A percentile compares a stretch with the other conserved stretches of the same genome.
Evolutionary conservation across 2,797 vertebrate genomes (phyloP).

Genomic region (Gila robusta): DNA sequence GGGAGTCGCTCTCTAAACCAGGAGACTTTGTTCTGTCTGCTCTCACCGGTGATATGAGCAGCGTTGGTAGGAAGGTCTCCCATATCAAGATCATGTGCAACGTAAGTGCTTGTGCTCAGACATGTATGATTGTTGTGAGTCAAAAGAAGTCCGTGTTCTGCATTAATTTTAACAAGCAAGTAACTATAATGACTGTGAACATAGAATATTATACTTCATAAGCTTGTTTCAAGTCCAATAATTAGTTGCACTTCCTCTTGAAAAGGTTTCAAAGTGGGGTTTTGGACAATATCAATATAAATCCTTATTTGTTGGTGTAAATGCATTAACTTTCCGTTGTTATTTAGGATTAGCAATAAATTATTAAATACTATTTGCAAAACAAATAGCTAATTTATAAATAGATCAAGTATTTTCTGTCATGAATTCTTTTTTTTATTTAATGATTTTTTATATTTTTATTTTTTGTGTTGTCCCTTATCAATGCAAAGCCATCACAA

Average conservation of each 20-base stretch:
- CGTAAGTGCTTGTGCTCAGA: slow-evolving; percentile 40
- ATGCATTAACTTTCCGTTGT: neutral
- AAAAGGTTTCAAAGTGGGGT: neutral
- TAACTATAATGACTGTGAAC: neutral
- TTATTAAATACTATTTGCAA: neutral
- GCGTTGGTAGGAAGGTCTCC: slow-evolving; percentile 81
- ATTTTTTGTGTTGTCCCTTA: neutral
- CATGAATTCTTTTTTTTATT: neutral
- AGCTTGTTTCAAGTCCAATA: slow-evolving; percentile 1
- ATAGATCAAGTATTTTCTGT: neutral
- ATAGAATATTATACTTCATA: neutral
- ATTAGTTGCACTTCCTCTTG: neutral
- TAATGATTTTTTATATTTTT: neutral
- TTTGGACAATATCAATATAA: neutral
- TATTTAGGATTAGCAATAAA: neutral
- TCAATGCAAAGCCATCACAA: neutral
- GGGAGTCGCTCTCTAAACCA: slow-evolving; percentile 95
- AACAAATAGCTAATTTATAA: neutral
- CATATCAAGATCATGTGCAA: slow-evolving; percentile 93
- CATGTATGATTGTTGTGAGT: slow-evolving; percentile 19
- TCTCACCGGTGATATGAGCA: slow-evolving; percentile 84
- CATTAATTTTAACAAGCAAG: neutral
- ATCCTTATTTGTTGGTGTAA: neutral
- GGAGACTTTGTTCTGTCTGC: slow-evolving; percentile 94
- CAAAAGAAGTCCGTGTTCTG: neutral